Evolutionary conservation across 2,888 invertebrate genomes (phyloP), one percentile per base, ranked within the genome.

Genomic region (Acleris holmiana): DNA sequence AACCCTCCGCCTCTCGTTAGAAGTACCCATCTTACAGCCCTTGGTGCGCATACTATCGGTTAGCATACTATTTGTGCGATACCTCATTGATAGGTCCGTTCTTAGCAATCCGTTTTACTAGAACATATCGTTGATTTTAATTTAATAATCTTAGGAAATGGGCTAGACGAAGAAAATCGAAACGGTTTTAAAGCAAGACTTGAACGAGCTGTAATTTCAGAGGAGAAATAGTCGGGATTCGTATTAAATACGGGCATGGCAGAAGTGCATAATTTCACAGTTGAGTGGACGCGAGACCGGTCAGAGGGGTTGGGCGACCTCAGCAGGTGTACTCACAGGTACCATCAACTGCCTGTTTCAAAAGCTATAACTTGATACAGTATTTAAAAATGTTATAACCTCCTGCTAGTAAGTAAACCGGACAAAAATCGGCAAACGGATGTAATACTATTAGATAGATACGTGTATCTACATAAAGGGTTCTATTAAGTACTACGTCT

Each of bases 261-360:
- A 88, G 87, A 87, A 89, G 88, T 80, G 81, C 80, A 86, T 89
- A 86, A 89, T 91, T 91, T 91, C 81, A 88, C 86, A 86, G 89
- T 83, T 76, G 83, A 88, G 75, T 80, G 86, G 81, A 77, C 82
- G 79, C 77, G 75, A 75, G 84, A 85, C 86, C 84, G 86, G 86
- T 87, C 85, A 81, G 83, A 76, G 80, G 84, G 85, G 83, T 79
- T 79, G 77, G 71, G 69, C 79, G 76, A 83, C 83, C 83, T 77
- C 84, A 79, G 83, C 91, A 90, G 91, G 90, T 91, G 91, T 79
- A 82, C 72, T 62, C 57, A 1, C 17, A 25, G 55, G 23, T 23
- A 47, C 47, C 47, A 57, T 57, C 18, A 29, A 57, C 57, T 29
- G 29, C 47, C 8, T 35, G 21, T 21, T 40, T 40, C 53, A 40